Evolutionary conservation across 2,113 vertebrate genomes (phyloP).

Genomic region (Polyodon spathula): DNA sequence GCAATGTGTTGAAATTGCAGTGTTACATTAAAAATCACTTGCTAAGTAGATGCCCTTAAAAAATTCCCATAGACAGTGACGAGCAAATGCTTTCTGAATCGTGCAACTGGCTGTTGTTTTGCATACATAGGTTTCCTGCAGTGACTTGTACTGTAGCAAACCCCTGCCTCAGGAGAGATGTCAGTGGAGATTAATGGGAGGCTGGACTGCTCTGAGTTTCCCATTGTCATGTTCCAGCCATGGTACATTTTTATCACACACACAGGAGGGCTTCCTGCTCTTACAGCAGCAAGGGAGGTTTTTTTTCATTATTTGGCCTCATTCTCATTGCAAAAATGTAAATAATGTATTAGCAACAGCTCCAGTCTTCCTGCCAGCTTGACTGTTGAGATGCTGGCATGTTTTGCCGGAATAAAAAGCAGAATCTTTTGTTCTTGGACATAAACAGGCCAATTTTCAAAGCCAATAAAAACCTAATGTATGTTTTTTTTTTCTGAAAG

Average conservation of each 20-base stretch:
- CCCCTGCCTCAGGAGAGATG: slow-evolving; percentile 59
- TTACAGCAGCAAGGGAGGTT: slow-evolving; percentile 53
- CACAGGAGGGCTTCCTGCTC: slow-evolving; percentile 53
- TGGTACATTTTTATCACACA: slow-evolving; percentile 45
- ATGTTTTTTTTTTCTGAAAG: no score
- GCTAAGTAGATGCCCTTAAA: no score
- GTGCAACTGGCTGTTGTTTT: slow-evolving; percentile 50
- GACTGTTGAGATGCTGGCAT: neutral
- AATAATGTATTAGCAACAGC: slow-evolving; percentile 48
- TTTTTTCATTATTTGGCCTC: slow-evolving; percentile 52
- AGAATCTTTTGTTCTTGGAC: neutral
- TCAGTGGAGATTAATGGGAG: slow-evolving; percentile 58
- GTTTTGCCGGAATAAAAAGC: no score
- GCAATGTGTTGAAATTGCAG: no score
- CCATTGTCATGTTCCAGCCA: slow-evolving; percentile 55
- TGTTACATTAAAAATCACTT: no score
- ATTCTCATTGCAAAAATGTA: slow-evolving; percentile 39
- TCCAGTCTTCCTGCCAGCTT: neutral
- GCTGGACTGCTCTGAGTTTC: slow-evolving; percentile 53
- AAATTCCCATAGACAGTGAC: no score
- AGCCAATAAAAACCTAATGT: no score
- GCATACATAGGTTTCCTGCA: slow-evolving; percentile 56
- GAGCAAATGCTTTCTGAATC: slow-evolving; percentile 40
- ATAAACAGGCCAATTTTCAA: no score
- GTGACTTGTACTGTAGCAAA: slow-evolving; percentile 66